Conservation (phyloP, 2,888 invertebrate species). For the Neoascia interrupta region DNA sequence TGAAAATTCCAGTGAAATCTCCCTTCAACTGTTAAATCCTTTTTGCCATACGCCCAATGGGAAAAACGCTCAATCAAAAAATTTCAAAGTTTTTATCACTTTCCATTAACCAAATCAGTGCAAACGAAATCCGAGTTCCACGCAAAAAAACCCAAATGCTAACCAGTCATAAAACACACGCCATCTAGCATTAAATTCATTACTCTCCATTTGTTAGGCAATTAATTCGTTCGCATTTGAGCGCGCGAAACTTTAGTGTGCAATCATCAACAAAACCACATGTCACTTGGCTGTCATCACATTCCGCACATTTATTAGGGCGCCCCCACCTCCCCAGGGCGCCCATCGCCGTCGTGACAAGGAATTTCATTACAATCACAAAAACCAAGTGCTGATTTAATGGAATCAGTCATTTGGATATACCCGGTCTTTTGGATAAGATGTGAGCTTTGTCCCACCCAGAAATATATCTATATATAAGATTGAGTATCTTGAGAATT, state of each 20-base stretch:
- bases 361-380: conserved; percentile 67
- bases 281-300: conserved; percentile 67
- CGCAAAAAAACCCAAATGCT: too few relatives aligned
- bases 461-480: conserved; percentile 10
- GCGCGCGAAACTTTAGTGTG: conserved; percentile 52
- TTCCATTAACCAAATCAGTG: too few relatives aligned
- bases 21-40: too few relatives aligned
- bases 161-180: too few relatives aligned
- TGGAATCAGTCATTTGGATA: conserved; percentile 62
- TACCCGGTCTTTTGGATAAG: conserved; percentile 8
- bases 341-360: conserved; percentile 3
- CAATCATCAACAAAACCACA: conserved; percentile 66
- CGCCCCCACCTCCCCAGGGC: conserved; percentile 1
- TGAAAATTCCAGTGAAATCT: too few relatives aligned
- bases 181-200: conserved; percentile 40
- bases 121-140: too few relatives aligned
- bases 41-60: too few relatives aligned
- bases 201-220: conserved; percentile 54
- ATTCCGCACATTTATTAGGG: conserved; percentile 63
- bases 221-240: conserved; percentile 54
- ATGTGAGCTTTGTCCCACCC: neutral
- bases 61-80: too few relatives aligned
- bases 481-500: conserved; percentile 56
- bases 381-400: conserved; percentile 68
- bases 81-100: too few relatives aligned